These are phyloP conservation scores for Ellobius talpinus DNA, from an alignment of 2,113 vertebrate species.

Conservation along the genomic window DNA sequence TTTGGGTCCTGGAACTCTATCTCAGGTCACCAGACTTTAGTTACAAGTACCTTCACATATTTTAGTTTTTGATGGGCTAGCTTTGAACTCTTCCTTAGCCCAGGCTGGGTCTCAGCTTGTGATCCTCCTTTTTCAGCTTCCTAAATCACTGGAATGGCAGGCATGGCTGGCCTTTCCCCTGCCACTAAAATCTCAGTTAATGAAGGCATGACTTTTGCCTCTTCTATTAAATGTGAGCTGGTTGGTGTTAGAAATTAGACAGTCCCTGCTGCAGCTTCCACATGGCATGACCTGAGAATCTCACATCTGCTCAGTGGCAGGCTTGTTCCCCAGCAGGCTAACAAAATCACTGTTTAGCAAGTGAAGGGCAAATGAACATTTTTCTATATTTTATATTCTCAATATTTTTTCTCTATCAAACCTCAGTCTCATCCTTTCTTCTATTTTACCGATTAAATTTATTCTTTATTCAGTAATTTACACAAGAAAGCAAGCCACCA, in stretches of 20 bases:
- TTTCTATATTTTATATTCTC: not conserved
- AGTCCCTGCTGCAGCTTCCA: not conserved
- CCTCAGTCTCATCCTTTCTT: not conserved
- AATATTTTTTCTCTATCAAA: not conserved
- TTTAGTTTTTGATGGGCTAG: not conserved
- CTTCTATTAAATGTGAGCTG: not conserved
- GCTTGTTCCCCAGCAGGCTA: not conserved
- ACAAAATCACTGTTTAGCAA: not conserved
- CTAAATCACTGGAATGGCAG: not conserved
- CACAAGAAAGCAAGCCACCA: not conserved
- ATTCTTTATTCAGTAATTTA: not conserved
- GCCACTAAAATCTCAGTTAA: not conserved
- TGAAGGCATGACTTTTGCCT: not conserved
- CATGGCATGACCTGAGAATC: not conserved
- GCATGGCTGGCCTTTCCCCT: not conserved
- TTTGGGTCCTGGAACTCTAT: not conserved
- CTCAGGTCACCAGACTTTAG: not conserved
- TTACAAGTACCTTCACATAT: not conserved
- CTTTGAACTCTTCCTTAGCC: not conserved
- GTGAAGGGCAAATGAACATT: not conserved
- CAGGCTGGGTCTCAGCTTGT: not conserved
- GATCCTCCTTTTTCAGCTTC: not conserved
- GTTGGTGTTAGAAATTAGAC: not conserved
- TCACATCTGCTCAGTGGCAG: not conserved
- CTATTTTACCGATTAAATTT: conserved; percentile 15